Conservation (phyloP, 2,797 vertebrate genomes). For the Mormyrus hasselquistii region DNA sequence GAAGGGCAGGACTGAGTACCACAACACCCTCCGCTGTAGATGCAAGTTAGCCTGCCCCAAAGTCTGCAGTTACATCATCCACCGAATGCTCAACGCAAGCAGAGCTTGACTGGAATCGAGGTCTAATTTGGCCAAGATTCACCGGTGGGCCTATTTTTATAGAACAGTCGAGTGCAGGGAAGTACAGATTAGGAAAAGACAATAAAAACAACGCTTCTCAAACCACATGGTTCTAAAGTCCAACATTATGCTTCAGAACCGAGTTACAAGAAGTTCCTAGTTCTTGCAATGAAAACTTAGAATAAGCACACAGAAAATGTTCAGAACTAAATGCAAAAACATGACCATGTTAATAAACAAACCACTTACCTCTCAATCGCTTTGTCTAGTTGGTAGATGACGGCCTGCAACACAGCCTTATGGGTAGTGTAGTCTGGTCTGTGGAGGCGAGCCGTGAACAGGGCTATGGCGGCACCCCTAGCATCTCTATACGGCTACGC, state of each 20-base stretch:
- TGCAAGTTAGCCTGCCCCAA: background rate
- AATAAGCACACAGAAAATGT: background rate
- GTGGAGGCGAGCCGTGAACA: slow-evolving; percentile 75
- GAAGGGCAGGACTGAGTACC: background rate
- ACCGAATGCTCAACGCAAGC: background rate
- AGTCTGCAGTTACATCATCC: background rate
- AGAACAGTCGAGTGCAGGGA: background rate
- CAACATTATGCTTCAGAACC: background rate
- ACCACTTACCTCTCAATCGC: slow-evolving; percentile 69
- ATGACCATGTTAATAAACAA: background rate
- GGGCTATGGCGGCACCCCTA: slow-evolving; percentile 70
- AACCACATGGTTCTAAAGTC: background rate
- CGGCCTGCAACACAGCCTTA: slow-evolving; percentile 75
- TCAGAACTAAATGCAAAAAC: background rate
- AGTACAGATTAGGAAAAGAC: background rate
- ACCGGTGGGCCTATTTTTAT: background rate
- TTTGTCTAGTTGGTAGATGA: slow-evolving; percentile 80
- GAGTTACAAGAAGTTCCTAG: background rate
- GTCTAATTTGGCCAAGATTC: background rate
- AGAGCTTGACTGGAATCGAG: background rate
- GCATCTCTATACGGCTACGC: slow-evolving; percentile 69
- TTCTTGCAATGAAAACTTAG: background rate
- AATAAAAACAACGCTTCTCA: background rate
- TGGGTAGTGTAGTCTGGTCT: slow-evolving; percentile 68
- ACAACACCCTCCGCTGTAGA: background rate